Evolutionary conservation across 2,797 vertebrate species (phyloP), one percentile per base, ranked within the genome.

Genomic region (Leptoclinus maculatus): DNA sequence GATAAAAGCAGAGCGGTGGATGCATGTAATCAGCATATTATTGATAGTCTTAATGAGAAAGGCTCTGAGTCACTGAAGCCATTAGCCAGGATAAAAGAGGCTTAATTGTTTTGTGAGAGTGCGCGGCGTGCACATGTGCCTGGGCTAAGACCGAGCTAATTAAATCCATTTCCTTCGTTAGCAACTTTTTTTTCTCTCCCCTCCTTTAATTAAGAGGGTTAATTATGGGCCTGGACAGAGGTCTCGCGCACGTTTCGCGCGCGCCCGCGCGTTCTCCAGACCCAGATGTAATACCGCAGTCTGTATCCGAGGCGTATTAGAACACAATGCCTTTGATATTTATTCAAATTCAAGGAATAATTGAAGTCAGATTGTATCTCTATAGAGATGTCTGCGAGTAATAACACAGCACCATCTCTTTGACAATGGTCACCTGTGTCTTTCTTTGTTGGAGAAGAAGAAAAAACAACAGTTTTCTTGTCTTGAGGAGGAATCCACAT

Each of bases 41-140:
- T 95, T 95, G 95, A 95, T 94, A 93, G 94, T 90, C 91, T 90
- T 92, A 94, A 94, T 94, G 88, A 92, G 91, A 91, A 90, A 89
- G 88, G 85, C 89, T 92, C 91, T 88, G 92, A 93, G 93, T 93
- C 91, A 93, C 88, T 92, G 89, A 85, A 93, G 87, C 92, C 93
- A 95, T 95, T 95, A 95, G 91, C 83, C 78, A 59, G 91, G 76
- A 92, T 93, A 92, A 94, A 89, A 94, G 89, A 88, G 88, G 83
- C 90, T 89, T 95, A 94, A 95, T 95, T 93, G 94, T 94, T 94
- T 95, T 92, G 91, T 88, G 88, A 87, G 91, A 84, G 91, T 39
- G 47, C 56, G 51, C 76, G 77, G 74, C 13, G 53, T 25, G 84
- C 85, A 76, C 88, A 65, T 79, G 80, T 84, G 87, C 84, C 85